Evolutionary conservation across 37 sponge, comb jelly and placozoan species (phyloP).

Genomic region (Theonella swinhoei): DNA sequence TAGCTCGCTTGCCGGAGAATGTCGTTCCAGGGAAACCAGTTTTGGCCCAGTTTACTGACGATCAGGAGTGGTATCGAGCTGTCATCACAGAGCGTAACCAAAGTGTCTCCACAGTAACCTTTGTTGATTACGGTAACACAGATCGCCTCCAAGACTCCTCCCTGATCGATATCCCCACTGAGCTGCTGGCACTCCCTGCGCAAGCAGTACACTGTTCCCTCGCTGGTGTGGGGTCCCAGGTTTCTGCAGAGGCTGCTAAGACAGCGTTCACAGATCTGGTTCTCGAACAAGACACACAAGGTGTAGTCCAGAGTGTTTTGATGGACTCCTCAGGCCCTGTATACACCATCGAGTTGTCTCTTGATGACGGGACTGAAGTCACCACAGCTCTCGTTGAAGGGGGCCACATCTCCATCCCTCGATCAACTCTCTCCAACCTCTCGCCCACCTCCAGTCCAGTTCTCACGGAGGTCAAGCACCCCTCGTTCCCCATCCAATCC

Average conservation of each 20-base stretch:
- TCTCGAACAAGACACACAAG: constrained; percentile 1
- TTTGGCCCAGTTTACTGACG: constrained; percentile 61
- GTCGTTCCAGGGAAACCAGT: constrained; percentile 16
- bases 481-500: constrained; percentile 8
- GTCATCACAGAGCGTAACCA: background rate
- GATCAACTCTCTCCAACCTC: background rate
- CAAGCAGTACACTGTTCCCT: constrained; percentile 58
- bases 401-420: background rate
- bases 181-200: constrained; percentile 28
- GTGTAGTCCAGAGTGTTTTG: background rate
- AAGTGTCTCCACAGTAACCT: constrained; percentile 33
- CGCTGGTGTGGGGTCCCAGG: background rate
- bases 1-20: background rate
- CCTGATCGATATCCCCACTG: constrained; percentile 23
- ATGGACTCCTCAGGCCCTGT: background rate
- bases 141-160: constrained; percentile 26
- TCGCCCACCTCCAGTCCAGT: background rate
- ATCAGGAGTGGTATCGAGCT: constrained; percentile 77
- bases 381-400: background rate
- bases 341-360: background rate
- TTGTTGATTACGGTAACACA: constrained; percentile 82
- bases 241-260: background rate
- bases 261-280: constrained; percentile 25
- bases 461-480: constrained; percentile 5
- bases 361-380: background rate